phyloP scores from a whole-genome alignment of 2,888 invertebrate genomes.

The Microctonus aethiopoides region DNA sequence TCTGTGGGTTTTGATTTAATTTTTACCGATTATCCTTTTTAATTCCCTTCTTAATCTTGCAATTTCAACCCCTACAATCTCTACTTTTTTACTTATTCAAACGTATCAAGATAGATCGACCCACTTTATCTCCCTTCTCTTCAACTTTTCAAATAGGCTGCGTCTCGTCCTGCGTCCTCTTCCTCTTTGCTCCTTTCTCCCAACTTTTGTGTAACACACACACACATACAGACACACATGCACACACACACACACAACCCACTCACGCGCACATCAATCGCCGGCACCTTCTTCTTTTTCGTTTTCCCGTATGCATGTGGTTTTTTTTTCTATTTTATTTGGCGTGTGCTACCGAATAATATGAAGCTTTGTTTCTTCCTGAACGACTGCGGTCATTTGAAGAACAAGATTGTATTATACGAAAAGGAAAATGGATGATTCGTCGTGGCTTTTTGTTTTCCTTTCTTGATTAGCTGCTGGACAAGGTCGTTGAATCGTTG shows the following conservation, averaged over 20 bases:
- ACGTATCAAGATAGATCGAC: conserved; percentile 23
- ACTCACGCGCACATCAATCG: conserved; percentile 19
- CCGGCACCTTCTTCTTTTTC: conserved; percentile 22
- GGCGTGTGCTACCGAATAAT: background rate
- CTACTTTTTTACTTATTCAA: conserved; percentile 30
- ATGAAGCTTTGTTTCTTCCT: background rate
- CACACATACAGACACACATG: too few species aligned
- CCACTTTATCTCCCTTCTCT: conserved; percentile 29
- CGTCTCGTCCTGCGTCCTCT: conserved; percentile 7
- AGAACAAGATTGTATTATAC: background rate
- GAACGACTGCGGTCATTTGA: background rate
- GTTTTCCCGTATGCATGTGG: conserved; percentile 23
- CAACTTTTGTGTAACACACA: background rate
- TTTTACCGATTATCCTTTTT: background rate
- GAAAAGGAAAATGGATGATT: background rate
- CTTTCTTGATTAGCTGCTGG: background rate
- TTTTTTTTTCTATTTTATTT: background rate
- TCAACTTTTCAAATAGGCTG: background rate
- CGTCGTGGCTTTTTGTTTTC: background rate
- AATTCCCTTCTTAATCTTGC: background rate
- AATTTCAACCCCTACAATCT: conserved; percentile 9
- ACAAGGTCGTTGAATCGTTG: background rate
- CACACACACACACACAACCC: too few species aligned
- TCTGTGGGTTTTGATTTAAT: background rate
- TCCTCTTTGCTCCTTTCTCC: conserved; percentile 1